Evolutionary conservation across 2,888 invertebrate genomes (phyloP).

Genomic region (Diplolepis rosae): DNA sequence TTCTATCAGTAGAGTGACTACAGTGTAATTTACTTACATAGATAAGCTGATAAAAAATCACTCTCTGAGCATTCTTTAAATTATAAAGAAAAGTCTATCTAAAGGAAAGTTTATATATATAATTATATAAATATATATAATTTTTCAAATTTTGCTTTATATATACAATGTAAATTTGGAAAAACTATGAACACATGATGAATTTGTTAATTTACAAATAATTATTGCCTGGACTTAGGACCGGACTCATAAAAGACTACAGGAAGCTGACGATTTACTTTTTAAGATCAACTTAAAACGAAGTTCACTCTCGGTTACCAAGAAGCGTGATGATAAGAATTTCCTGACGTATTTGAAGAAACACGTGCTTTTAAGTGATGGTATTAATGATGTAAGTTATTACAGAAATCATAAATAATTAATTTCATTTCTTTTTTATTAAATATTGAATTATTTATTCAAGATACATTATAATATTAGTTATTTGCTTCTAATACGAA

Average conservation of each 20-base stretch:
- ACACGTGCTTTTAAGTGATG: not conserved
- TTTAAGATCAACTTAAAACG: conserved; percentile 39
- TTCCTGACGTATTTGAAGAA: not conserved
- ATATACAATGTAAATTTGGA: not conserved
- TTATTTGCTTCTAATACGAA: no score
- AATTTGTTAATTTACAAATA: conserved; percentile 40
- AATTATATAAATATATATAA: no score
- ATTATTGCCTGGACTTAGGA: conserved; percentile 8
- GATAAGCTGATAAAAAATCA: conserved; percentile 2
- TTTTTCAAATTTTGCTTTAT: not conserved
- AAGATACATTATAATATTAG: not conserved
- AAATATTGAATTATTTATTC: not conserved
- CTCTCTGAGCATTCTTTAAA: no score
- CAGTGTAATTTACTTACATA: no score
- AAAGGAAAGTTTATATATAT: no score
- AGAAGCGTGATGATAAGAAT: not conserved
- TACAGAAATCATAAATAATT: not conserved
- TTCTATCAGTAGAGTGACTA: no score
- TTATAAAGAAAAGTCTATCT: no score
- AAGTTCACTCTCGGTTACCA: not conserved
- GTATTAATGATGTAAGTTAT: not conserved
- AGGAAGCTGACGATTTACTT: conserved; percentile 54
- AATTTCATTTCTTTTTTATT: no score
- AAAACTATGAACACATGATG: conserved; percentile 53
- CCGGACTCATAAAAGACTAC: conserved; percentile 33